Conservation (phyloP, 1,140 invertebrate genomes). For the Drosophila serrata region DNA sequence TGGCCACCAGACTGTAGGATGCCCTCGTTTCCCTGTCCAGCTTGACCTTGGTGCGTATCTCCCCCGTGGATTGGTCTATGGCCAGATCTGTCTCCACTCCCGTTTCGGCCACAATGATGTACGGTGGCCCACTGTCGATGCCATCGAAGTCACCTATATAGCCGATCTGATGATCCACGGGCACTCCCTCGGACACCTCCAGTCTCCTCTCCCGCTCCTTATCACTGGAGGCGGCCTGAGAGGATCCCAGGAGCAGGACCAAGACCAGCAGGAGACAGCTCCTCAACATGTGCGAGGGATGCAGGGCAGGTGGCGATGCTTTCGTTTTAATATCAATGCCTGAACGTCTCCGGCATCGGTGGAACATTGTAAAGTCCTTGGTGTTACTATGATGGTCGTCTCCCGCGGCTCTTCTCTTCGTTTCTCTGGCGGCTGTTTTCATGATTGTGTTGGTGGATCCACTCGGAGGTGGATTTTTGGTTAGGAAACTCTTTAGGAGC, state of each 20-base stretch:
- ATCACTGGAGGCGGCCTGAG: conserved; percentile 27
- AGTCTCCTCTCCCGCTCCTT: conserved; percentile 91
- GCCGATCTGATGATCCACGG: conserved; percentile 94
- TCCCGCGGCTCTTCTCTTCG: conserved; percentile 16
- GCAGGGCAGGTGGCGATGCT: conserved; percentile 20
- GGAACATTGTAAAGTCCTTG: conserved; percentile 69
- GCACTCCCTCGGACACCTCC: conserved; percentile 94
- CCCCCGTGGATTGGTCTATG: conserved; percentile 95
- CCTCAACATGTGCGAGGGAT: conserved; percentile 25
- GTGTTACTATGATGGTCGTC: conserved; percentile 11
- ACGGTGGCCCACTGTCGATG: conserved; percentile 91
- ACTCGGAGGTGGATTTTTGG: conserved; percentile 5
- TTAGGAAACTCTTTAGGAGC: conserved; percentile 11
- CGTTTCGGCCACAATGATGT: conserved; percentile 95
- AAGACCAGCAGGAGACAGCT: conserved; percentile 26
- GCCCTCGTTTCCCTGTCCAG: conserved; percentile 95
- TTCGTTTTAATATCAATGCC: conserved; percentile 3
- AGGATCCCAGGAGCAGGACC: conserved; percentile 17
- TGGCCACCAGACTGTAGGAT: conserved; percentile 95
- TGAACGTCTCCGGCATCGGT: conserved; percentile 63
- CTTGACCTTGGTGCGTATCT: conserved; percentile 93
- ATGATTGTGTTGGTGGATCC: conserved; percentile 22
- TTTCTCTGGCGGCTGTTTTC: conserved; percentile 20
- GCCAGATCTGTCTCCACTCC: conserved; percentile 94
- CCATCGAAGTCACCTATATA: conserved; percentile 92